These are phyloP conservation scores for Andrena haemorrhoa DNA, from an alignment of 2,888 invertebrate species.

Conservation along the genomic window DNA sequence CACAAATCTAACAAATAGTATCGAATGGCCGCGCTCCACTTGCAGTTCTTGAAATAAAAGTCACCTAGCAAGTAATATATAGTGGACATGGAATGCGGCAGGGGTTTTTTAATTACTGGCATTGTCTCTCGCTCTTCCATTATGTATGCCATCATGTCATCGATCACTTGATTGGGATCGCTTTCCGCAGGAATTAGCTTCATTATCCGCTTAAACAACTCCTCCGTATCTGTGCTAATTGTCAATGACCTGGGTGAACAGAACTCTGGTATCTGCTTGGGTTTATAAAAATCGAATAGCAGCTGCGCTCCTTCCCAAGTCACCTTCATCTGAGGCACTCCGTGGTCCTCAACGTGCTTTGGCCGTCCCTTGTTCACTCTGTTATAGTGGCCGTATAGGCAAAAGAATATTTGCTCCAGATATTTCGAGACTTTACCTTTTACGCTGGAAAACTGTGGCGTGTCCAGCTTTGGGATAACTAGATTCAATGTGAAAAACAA, in stretches of 20 bases:
- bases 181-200: constrained; percentile 89
- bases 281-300: constrained; percentile 93
- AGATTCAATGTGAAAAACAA: constrained; percentile 92
- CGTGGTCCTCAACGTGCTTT: constrained; percentile 91
- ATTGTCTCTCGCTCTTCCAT: constrained; percentile 87
- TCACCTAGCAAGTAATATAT: constrained; percentile 97
- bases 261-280: constrained; percentile 92
- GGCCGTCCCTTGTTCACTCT: constrained; percentile 87
- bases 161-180: constrained; percentile 88
- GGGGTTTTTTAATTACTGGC: constrained; percentile 86
- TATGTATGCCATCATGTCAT: constrained; percentile 89
- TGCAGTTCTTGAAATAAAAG: constrained; percentile 95
- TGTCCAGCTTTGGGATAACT: constrained; percentile 89
- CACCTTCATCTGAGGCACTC: constrained; percentile 89
- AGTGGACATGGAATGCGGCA: constrained; percentile 89
- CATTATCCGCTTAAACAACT: constrained; percentile 90
- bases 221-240: constrained; percentile 93
- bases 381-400: constrained; percentile 93
- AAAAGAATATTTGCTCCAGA: constrained; percentile 94
- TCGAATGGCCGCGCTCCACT: constrained; percentile 90
- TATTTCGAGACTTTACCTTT: constrained; percentile 91
- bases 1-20: constrained; percentile 94
- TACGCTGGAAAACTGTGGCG: constrained; percentile 88
- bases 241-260: constrained; percentile 91
- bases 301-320: constrained; percentile 91